Evolutionary conservation across 2,797 vertebrate species (phyloP).

Genomic region (Clamator glandarius): DNA sequence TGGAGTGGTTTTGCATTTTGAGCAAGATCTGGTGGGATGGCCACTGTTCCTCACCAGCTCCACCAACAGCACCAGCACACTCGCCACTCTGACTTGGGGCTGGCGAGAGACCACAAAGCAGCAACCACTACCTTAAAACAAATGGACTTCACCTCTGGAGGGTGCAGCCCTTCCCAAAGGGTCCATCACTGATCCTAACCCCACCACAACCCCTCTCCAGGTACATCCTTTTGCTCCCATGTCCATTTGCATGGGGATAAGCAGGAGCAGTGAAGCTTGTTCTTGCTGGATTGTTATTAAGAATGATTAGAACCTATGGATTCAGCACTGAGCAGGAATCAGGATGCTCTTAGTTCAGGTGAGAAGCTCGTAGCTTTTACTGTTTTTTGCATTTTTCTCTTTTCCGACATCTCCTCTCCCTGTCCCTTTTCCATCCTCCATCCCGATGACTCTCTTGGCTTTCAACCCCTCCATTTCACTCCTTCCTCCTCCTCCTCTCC

Average conservation of each 20-base stretch:
- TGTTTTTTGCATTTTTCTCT: neutral
- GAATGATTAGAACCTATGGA: neutral
- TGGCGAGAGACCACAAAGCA: neutral
- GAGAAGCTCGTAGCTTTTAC: neutral
- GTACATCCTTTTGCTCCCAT: neutral
- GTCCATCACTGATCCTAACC: neutral
- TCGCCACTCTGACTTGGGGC: rapidly evolving
- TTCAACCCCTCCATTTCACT: neutral
- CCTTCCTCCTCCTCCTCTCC: conserved; percentile 27
- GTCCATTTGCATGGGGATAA: rapidly evolving
- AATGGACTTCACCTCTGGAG: neutral
- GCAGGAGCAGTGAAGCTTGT: neutral
- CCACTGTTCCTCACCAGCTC: neutral
- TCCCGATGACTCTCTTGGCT: neutral
- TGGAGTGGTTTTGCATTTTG: rapidly evolving
- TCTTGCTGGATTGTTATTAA: neutral
- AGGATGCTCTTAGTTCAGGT: neutral
- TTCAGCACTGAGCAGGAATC: neutral
- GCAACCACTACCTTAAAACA: neutral
- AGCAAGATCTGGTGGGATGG: neutral
- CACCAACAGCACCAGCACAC: neutral
- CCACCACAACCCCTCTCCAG: neutral
- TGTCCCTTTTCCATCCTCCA: neutral
- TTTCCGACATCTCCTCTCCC: neutral
- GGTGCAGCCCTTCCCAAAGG: neutral